phyloP scores from a whole-genome alignment of 2,888 invertebrate species.

The Bugula neritina region DNA sequence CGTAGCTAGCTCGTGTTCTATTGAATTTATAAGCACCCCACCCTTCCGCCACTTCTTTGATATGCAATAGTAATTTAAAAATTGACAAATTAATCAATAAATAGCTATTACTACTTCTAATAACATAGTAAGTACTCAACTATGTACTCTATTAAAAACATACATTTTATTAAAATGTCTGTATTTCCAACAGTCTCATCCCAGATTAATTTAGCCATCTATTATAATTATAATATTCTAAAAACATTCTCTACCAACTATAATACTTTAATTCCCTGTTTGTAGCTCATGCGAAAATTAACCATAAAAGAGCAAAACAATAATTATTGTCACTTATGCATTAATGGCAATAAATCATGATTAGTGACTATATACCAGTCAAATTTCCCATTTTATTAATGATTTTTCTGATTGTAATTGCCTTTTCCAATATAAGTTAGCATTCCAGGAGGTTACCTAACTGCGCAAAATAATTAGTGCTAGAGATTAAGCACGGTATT shows the following conservation, averaged over 20 bases:
- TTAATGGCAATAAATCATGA: background rate
- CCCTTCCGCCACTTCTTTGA: slow-evolving; percentile 4
- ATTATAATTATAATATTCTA: background rate
- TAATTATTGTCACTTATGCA: background rate
- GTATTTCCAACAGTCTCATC: background rate
- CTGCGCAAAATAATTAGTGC: background rate
- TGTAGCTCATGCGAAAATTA: background rate
- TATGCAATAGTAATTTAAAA: background rate
- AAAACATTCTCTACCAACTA: background rate
- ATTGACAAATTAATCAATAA: slow-evolving; percentile 6
- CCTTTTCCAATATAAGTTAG: background rate
- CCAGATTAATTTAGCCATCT: background rate
- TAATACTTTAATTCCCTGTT: background rate
- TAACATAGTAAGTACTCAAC: background rate
- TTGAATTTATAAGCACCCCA: background rate
- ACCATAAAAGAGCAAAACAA: background rate
- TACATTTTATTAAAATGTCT: background rate
- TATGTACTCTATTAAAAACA: background rate
- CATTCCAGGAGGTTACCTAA: background rate
- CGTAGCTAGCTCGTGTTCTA: background rate
- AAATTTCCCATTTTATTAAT: background rate
- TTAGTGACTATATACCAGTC: background rate
- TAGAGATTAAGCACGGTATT: too few species aligned
- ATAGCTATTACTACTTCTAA: background rate
- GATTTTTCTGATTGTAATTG: background rate